Evolutionary conservation across 2,888 invertebrate genomes (phyloP).

Genomic region (Tenodera sinensis): DNA sequence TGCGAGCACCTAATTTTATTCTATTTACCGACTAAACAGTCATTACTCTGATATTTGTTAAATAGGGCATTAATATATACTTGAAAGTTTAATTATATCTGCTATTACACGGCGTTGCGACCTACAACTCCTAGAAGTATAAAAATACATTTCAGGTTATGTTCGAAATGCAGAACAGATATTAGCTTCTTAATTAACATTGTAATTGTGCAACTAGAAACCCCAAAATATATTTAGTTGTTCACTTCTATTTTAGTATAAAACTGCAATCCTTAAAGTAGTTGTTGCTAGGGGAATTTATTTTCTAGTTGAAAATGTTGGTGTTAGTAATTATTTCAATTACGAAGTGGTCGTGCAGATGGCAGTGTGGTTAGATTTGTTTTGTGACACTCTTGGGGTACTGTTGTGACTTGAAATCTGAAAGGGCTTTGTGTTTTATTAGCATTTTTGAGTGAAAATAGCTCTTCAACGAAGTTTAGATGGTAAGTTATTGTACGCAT

Average conservation of each 20-base stretch:
- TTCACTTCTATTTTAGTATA: neutral
- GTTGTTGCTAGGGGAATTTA: neutral
- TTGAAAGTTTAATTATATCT: no score
- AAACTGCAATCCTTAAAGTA: neutral
- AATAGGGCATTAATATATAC: no score
- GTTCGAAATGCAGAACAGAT: no score
- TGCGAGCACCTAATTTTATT: no score
- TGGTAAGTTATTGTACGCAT: neutral
- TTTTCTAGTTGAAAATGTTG: neutral
- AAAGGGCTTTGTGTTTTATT: neutral
- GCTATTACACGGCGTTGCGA: no score
- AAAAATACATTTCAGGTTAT: no score
- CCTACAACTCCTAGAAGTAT: no score
- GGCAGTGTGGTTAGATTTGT: constrained; percentile 2
- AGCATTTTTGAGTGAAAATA: neutral
- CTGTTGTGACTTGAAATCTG: constrained; percentile 4
- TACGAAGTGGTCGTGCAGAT: neutral
- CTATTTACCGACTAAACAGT: no score
- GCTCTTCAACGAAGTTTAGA: neutral
- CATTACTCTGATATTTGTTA: no score
- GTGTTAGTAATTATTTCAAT: neutral
- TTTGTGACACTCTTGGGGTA: constrained; percentile 5
- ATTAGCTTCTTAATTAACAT: no score
- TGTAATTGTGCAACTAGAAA: no score
- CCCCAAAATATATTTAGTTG: neutral